Percentiles rank a stretch among this genome's conserved stretches.
phyloP scores from a whole-genome alignment of 2,113 vertebrate species.

The Pholis gunnellus region DNA sequence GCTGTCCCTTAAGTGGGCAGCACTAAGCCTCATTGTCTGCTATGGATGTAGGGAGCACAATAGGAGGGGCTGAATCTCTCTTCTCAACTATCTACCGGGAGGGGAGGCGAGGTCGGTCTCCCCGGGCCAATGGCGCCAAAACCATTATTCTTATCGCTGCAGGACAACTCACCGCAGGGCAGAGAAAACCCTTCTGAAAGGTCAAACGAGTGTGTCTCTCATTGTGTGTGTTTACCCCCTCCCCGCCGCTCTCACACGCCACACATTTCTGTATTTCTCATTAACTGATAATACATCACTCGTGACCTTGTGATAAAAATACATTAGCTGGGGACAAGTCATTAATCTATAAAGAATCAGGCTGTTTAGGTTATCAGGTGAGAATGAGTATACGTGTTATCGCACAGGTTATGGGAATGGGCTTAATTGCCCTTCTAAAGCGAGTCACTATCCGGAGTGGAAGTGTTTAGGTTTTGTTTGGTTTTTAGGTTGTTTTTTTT shows the following conservation, averaged over 20 bases:
- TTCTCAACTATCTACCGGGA: slow-evolving; percentile 58
- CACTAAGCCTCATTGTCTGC: slow-evolving; percentile 63
- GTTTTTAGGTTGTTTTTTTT: too few relatives aligned
- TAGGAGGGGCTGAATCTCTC: slow-evolving; percentile 51
- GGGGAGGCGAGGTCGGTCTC: slow-evolving; percentile 74
- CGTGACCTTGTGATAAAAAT: slow-evolving; percentile 81
- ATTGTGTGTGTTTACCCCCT: slow-evolving; percentile 70
- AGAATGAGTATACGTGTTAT: slow-evolving; percentile 64
- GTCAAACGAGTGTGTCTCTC: slow-evolving; percentile 77
- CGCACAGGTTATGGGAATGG: slow-evolving; percentile 42
- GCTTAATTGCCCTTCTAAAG: slow-evolving; percentile 60
- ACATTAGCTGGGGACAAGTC: slow-evolving; percentile 75
- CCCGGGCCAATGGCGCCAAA: slow-evolving; percentile 66
- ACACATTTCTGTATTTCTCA: slow-evolving; percentile 80
- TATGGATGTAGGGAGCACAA: slow-evolving; percentile 61
- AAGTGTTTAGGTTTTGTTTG: not conserved
- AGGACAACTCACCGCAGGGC: slow-evolving; percentile 73
- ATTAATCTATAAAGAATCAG: slow-evolving; percentile 77
- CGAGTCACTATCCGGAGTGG: slow-evolving; percentile 21
- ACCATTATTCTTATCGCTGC: slow-evolving; percentile 83
- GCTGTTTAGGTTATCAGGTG: slow-evolving; percentile 76
- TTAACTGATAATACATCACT: slow-evolving; percentile 84
- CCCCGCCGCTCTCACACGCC: slow-evolving; percentile 59
- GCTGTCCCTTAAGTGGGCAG: slow-evolving; percentile 58
- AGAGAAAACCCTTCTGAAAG: slow-evolving; percentile 75